Conservation (phyloP, 2,888 invertebrate species). For the Cantharis rustica region DNA sequence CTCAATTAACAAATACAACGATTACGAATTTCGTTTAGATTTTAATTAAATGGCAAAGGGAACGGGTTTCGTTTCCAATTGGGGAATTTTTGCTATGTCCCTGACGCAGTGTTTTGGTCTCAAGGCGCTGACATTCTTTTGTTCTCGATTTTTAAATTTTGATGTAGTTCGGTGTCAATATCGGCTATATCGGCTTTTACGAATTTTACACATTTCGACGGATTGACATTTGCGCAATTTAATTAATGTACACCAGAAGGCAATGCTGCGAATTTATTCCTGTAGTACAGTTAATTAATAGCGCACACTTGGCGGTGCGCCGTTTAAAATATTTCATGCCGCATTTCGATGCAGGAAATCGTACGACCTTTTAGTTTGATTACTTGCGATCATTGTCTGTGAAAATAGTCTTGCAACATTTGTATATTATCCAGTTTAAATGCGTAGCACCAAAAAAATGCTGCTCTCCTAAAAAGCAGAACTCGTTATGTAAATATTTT, state of each 20-base stretch:
- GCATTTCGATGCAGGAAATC: constrained; percentile 16
- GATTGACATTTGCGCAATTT: constrained; percentile 7
- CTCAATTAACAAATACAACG: neutral
- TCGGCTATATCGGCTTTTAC: neutral
- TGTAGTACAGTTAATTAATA: constrained; percentile 8
- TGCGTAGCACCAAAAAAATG: neutral
- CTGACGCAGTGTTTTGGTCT: neutral
- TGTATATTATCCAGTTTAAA: neutral
- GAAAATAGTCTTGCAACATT: neutral
- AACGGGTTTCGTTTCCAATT: neutral
- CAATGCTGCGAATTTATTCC: neutral
- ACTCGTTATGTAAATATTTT: neutral
- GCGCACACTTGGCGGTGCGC: constrained; percentile 6
- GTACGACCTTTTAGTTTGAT: constrained; percentile 11
- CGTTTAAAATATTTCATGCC: constrained; percentile 11
- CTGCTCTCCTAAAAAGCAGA: neutral
- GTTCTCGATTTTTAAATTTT: neutral
- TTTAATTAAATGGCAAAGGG: neutral
- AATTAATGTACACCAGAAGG: constrained; percentile 18
- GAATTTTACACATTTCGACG: neutral
- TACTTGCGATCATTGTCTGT: neutral
- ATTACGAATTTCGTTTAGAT: neutral
- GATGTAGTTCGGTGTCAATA: neutral
- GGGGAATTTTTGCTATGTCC: neutral
- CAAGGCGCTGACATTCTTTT: neutral